Evolutionary conservation across 2,888 invertebrate genomes (phyloP).

Genomic region (Pyralis farinalis): DNA sequence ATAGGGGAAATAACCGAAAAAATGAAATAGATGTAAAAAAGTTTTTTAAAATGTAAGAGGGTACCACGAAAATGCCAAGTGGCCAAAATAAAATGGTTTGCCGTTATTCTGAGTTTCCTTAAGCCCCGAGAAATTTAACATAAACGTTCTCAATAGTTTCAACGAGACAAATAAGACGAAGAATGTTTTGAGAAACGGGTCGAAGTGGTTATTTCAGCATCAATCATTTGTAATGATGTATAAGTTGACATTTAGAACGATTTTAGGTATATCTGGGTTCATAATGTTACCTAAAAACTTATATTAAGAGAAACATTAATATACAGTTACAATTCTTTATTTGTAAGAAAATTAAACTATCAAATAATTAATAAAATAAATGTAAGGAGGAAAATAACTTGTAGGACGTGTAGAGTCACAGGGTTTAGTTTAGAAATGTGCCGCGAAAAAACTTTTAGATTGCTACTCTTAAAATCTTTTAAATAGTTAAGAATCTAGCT

Average conservation of each 20-base stretch:
- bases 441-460: too few relatives aligned
- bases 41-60: slow-evolving; percentile 23
- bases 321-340: too few relatives aligned
- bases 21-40: slow-evolving; percentile 18
- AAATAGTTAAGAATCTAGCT: too few relatives aligned
- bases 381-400: too few relatives aligned
- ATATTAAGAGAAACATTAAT: too few relatives aligned
- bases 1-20: background rate
- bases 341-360: too few relatives aligned
- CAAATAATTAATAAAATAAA: too few relatives aligned
- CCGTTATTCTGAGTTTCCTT: slow-evolving; percentile 33
- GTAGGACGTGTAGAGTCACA: too few relatives aligned
- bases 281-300: too few relatives aligned
- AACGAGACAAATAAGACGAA: slow-evolving; percentile 38
- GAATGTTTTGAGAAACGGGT: slow-evolving; percentile 31
- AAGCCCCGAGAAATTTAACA: slow-evolving; percentile 25
- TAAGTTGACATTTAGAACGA: background rate
- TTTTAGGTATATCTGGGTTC: too few relatives aligned
- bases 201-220: slow-evolving; percentile 8
- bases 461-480: too few relatives aligned
- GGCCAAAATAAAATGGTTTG: slow-evolving; percentile 32
- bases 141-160: slow-evolving; percentile 32
- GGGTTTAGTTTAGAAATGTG: too few relatives aligned
- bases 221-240: background rate
- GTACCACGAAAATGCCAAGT: slow-evolving; percentile 20